phyloP scores from a whole-genome alignment of 2,113 vertebrate genomes.

The Noturus placidus region DNA sequence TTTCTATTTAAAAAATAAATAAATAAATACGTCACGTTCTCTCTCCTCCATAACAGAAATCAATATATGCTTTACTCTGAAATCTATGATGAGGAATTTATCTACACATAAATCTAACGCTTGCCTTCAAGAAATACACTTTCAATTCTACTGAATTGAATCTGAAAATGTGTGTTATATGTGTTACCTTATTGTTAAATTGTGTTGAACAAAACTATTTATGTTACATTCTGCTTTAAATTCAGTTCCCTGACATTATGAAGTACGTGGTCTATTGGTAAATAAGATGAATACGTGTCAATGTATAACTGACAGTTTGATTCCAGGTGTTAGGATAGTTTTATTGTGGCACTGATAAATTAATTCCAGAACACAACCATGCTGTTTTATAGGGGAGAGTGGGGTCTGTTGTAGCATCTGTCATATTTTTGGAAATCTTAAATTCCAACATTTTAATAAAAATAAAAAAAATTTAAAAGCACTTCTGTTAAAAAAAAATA shows the following conservation, averaged over 20 bases:
- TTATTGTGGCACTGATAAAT: background rate
- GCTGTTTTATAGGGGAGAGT: background rate
- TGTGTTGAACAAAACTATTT: background rate
- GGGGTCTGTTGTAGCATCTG: background rate
- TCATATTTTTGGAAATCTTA: background rate
- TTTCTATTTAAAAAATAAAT: no score
- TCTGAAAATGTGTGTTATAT: background rate
- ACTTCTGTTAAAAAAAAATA: no score
- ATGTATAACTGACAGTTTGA: background rate
- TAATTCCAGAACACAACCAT: background rate
- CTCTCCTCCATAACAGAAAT: background rate
- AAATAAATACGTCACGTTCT: background rate
- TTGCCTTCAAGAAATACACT: background rate
- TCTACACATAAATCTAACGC: background rate
- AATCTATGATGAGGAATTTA: background rate
- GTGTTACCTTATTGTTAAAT: background rate
- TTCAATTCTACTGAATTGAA: background rate
- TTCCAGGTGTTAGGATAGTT: background rate
- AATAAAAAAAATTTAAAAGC: no score
- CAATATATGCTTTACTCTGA: background rate
- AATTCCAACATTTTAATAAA: no score
- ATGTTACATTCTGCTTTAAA: background rate
- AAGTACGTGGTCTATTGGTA: background rate
- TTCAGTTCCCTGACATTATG: background rate
- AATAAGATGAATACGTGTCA: background rate